phyloP scores from a whole-genome alignment of 1,140 invertebrate species.

The Schlechtendalia chinensis region DNA sequence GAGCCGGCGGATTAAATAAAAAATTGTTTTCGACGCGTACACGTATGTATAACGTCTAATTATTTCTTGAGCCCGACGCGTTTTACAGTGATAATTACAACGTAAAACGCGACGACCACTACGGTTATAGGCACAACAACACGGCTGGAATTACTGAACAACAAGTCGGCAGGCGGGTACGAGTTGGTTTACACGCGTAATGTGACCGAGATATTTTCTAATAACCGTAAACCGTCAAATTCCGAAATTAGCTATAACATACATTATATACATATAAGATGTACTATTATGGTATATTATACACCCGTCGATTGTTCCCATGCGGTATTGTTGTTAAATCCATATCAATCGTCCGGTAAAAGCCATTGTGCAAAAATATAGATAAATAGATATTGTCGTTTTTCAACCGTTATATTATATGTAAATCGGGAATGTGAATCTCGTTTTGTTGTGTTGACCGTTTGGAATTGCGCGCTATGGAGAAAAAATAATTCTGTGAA shows the following conservation, averaged over 20 bases:
- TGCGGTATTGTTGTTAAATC: background rate
- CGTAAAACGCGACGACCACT: conserved; percentile 6
- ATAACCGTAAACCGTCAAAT: conserved; percentile 2
- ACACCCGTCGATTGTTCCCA: too few relatives aligned
- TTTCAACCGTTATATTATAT: conserved; percentile 12
- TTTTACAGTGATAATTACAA: background rate
- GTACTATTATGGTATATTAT: too few relatives aligned
- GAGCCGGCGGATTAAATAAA: background rate
- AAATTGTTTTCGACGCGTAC: conserved; percentile 10
- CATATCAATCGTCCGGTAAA: background rate
- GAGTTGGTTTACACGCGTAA: too few relatives aligned
- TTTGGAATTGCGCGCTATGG: background rate
- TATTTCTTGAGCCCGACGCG: conserved; percentile 5
- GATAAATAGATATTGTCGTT: background rate
- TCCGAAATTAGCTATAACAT: background rate
- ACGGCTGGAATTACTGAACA: background rate
- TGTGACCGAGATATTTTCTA: conserved; percentile 5
- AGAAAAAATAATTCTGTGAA: conserved; percentile 6
- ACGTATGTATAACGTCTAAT: conserved; percentile 15
- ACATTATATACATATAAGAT: too few relatives aligned
- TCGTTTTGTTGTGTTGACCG: background rate
- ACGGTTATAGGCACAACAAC: too few relatives aligned
- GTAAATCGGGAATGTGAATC: background rate
- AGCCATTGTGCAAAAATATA: background rate
- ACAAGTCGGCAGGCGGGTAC: too few relatives aligned